Conservation (phyloP, 1,140 invertebrate genomes). For the Octopus bimaculoides region DNA sequence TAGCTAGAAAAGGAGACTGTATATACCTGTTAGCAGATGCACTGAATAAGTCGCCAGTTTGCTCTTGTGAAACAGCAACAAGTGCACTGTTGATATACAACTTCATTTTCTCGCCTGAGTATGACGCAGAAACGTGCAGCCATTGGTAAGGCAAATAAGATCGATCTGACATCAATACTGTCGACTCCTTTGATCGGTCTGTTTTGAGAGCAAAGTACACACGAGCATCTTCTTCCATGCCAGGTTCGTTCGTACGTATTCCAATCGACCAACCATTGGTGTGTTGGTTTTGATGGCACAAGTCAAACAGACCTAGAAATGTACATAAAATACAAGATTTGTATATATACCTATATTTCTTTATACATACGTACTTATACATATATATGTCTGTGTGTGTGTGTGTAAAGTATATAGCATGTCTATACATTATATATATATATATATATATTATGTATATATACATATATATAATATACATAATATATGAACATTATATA, state of each 20-base stretch:
- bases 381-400: too few species aligned
- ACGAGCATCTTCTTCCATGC: conserved; percentile 15
- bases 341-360: too few species aligned
- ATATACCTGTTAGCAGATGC: conserved; percentile 1
- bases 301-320: conserved; percentile 30
- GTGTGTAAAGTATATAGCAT: too few species aligned
- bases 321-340: too few species aligned
- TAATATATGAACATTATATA: too few species aligned
- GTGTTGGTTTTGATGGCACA: conserved; percentile 21
- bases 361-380: too few species aligned
- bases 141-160: conserved; percentile 27
- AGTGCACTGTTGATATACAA: conserved; percentile 31
- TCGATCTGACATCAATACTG: conserved; percentile 18
- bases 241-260: conserved; percentile 20
- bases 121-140: conserved; percentile 29
- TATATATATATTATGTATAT: too few species aligned
- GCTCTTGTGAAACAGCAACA: conserved; percentile 24
- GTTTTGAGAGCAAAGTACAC: conserved; percentile 31
- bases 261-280: conserved; percentile 25
- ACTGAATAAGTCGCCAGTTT: conserved; percentile 30
- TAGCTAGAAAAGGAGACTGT: too few species aligned
- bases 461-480: too few species aligned
- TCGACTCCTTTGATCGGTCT: conserved; percentile 19
- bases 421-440: too few species aligned
- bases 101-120: conserved; percentile 25